Evolutionary conservation across 2,113 vertebrate genomes (phyloP).

Genomic region (Halichoerus grypus): DNA sequence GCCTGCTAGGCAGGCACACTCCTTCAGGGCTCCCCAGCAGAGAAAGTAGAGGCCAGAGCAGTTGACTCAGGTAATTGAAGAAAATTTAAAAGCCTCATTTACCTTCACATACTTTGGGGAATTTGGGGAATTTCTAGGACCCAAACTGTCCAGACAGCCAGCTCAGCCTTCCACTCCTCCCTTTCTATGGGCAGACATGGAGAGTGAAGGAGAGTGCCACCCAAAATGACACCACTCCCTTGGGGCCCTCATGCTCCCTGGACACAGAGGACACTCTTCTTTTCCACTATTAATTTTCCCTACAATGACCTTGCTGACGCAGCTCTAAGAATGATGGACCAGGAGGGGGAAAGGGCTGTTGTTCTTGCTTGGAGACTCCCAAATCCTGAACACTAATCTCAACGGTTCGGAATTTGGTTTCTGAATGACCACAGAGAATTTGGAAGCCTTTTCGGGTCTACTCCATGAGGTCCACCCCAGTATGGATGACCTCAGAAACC

Average conservation of each 20-base stretch:
- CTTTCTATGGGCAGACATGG: neutral
- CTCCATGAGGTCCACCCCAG: neutral
- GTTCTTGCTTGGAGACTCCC: neutral
- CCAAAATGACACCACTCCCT: neutral
- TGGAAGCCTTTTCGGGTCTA: neutral
- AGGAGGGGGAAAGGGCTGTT: neutral
- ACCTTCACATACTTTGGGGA: neutral
- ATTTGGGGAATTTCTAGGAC: neutral
- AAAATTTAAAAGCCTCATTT: neutral
- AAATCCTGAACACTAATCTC: neutral
- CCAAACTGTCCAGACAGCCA: neutral
- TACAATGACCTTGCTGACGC: neutral
- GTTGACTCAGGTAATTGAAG: neutral
- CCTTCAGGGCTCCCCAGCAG: neutral
- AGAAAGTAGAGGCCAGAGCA: neutral
- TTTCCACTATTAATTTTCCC: neutral
- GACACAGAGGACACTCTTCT: neutral
- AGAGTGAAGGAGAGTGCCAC: neutral
- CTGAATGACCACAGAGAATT: neutral
- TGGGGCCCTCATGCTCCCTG: neutral
- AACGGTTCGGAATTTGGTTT: neutral
- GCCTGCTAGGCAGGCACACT: too few species aligned
- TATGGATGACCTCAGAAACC: neutral
- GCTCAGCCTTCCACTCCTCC: rapidly evolving
- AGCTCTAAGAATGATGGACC: neutral